These are phyloP conservation scores for Colostygia pectinataria DNA, from an alignment of 2,888 invertebrate species.

Conservation along the genomic window DNA sequence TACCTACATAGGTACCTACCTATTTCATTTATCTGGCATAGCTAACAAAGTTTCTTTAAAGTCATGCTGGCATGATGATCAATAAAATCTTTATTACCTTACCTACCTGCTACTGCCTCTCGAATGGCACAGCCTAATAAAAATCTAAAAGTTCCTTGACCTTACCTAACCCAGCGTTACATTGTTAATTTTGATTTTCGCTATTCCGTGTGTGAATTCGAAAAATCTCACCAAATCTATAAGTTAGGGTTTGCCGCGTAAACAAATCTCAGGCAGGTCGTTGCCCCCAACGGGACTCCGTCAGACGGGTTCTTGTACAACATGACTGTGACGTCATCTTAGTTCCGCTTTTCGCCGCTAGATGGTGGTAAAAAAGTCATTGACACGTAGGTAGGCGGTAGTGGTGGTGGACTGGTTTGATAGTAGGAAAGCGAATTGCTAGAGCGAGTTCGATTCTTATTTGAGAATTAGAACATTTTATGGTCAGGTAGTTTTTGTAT, in stretches of 20 bases:
- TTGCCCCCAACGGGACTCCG: constrained; percentile 76
- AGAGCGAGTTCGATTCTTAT: neutral
- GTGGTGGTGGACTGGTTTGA: neutral
- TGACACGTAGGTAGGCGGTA: too few species aligned
- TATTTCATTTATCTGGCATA: too few species aligned
- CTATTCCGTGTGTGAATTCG: constrained; percentile 48
- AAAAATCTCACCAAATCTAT: constrained; percentile 50
- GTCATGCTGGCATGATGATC: neutral
- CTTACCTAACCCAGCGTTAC: constrained; percentile 40
- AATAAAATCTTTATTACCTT: constrained; percentile 29
- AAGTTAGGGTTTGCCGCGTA: constrained; percentile 65
- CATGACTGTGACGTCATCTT: constrained; percentile 66
- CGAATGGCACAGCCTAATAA: constrained; percentile 25
- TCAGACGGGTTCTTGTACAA: constrained; percentile 57
- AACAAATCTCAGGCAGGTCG: constrained; percentile 67
- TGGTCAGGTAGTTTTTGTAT: too few species aligned
- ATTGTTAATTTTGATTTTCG: constrained; percentile 43
- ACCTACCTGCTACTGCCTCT: constrained; percentile 2
- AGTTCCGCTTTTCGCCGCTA: constrained; percentile 50
- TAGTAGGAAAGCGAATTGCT: neutral
- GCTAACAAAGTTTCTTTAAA: too few species aligned
- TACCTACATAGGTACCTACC: too few species aligned
- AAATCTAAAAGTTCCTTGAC: constrained; percentile 41
- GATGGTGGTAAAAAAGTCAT: constrained; percentile 44
- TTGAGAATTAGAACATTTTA: too few species aligned